A percentile compares a stretch with the other conserved stretches of the same genome.
phyloP scores from a whole-genome alignment of 2,797 vertebrate species.

The Onychomys leucogaster region DNA sequence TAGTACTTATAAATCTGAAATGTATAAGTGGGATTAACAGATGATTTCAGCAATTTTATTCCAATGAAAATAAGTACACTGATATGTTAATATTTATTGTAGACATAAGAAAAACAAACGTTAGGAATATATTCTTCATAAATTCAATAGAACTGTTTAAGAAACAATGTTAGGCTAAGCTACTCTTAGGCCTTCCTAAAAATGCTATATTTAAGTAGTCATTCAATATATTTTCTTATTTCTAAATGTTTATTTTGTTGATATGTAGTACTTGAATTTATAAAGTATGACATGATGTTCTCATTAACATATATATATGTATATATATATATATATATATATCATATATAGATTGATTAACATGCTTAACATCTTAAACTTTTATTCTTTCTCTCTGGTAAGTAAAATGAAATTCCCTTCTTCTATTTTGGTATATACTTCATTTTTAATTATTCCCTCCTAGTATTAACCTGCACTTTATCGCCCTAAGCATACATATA shows the following conservation, averaged over 20 bases:
- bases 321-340: neutral
- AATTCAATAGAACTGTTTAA: conserved; percentile 51
- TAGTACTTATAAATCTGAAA: conserved; percentile 59
- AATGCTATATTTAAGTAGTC: conserved; percentile 7
- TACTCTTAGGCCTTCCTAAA: neutral
- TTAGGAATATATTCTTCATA: conserved; percentile 10
- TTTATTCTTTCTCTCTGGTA: neutral
- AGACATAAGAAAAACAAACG: conserved; percentile 59
- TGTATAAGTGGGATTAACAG: conserved; percentile 15
- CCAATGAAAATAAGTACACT: neutral
- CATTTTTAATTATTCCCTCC: conserved; percentile 36
- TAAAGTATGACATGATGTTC: neutral
- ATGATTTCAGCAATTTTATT: conserved; percentile 19
- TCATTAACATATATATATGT: too few species aligned
- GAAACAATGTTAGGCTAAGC: conserved; percentile 12
- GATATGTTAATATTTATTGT: conserved; percentile 18
- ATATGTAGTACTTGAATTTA: neutral
- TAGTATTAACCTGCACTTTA: conserved; percentile 29
- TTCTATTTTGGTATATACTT: neutral
- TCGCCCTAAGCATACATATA: conserved; percentile 31
- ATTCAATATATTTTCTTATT: neutral
- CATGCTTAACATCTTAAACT: neutral
- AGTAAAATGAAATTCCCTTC: neutral
- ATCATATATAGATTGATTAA: neutral
- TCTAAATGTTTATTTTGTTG: neutral